Conservation (phyloP, 2,888 invertebrate genomes). For the Ashinkailepas kermadecensis region DNA sequence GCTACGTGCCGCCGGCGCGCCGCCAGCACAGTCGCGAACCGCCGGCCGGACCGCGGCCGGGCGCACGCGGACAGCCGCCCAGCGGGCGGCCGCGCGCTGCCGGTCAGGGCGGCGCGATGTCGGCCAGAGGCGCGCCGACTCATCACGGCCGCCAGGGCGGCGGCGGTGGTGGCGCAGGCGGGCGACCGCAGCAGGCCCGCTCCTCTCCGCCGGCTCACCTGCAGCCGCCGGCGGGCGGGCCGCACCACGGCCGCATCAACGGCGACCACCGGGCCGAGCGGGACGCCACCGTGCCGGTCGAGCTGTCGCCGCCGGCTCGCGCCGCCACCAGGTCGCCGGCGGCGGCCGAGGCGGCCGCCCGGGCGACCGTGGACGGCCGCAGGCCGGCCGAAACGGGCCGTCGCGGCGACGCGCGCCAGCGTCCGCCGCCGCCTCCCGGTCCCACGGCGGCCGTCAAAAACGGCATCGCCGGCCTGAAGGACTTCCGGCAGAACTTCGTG, state of each 20-base stretch:
- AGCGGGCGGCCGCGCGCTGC: background rate
- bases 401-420: background rate
- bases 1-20: slow-evolving; percentile 18
- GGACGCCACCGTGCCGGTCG: background rate
- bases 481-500: slow-evolving; percentile 32
- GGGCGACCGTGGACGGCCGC: background rate
- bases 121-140: background rate
- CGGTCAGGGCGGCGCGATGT: background rate
- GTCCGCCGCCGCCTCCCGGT: background rate
- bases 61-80: background rate
- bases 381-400: background rate
- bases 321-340: background rate
- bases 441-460: background rate
- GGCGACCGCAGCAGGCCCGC: background rate
- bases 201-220: slow-evolving; percentile 1
- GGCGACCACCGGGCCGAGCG: background rate
- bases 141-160: background rate
- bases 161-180: background rate
- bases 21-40: slow-evolving; percentile 6
- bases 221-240: background rate
- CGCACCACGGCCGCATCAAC: slow-evolving; percentile 4
- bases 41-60: background rate
- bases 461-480: slow-evolving; percentile 27
- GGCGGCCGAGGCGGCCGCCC: background rate
- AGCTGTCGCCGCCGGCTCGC: background rate